Base-by-base conservation (phyloP, 2,888 invertebrate species). In the Lepidochrysops patricia region DNA sequence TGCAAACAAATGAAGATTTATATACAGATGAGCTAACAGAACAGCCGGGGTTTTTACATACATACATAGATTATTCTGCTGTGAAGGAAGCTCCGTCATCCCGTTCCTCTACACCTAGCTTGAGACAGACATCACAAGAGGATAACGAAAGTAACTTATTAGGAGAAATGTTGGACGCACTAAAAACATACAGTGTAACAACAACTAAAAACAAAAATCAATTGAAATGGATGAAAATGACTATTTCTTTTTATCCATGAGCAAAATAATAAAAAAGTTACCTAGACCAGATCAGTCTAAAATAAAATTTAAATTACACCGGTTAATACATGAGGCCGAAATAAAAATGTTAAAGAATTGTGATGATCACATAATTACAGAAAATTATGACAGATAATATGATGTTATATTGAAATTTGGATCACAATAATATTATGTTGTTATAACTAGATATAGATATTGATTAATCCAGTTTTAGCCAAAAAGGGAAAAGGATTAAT, bases 251-350 rank as follows among this genome's bases (percentile, higher is more conserved):
- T 58, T 62, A 37, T 58, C 58, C 15, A 62, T 62, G 62, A 62
- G 62, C 56, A 58, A 54, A 49, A 58, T 58, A 49, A n/a, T 62
- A n/a, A 62, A 62, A 23, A 60, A 57, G 57, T 54, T 62, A 50
- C 60, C 62, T 34, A 34, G 56, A 60, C 52, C 58, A 54, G 60
- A 62, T 35, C 62, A 62, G 49, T 60, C 60, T 48, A 60, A 62
- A 54, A 62, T 62, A 34, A 62, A 62, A 60, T 62, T 62, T 58
- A 54, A 62, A 60, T 58, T 60, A 60, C 62, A 62, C 23, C 60
- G 57, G 49, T 58, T 61, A 15, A 60, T 61, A 60, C 57, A 63
- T 32, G 61, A 63, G 43, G 35, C 63, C 12, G 58, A 60, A 58
- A 48, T 58, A 27, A 37, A 57, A 57, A 43, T 57, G 37, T 27